Evolutionary conservation across 2,113 vertebrate genomes (phyloP).

Genomic region (Sinocyclocheilus maitianheensis): DNA sequence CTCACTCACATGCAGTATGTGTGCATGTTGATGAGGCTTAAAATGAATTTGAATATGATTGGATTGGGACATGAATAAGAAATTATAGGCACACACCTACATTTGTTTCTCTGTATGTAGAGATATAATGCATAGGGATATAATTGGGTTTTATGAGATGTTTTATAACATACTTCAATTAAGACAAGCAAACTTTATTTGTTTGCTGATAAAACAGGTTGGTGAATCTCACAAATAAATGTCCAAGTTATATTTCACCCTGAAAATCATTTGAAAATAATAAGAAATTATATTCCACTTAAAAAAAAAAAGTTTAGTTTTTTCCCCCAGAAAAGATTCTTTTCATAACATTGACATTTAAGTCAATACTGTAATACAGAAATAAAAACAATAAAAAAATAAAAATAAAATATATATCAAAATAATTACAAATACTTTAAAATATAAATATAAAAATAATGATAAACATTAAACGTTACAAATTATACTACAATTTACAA

Average conservation of each 20-base stretch:
- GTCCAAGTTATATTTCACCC: neutral
- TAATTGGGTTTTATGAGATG: neutral
- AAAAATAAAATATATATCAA: neutral
- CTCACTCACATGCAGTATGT: constrained; percentile 2
- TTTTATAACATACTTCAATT: neutral
- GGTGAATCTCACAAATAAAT: neutral
- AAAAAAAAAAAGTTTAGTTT: neutral
- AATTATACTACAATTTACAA: neutral
- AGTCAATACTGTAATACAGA: neutral
- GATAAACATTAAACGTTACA: neutral
- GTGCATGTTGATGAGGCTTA: neutral
- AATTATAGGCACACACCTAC: neutral
- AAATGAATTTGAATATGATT: neutral
- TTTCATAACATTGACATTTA: neutral
- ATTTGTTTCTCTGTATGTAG: neutral
- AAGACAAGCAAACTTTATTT: neutral
- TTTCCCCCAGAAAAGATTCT: neutral
- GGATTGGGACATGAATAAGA: neutral
- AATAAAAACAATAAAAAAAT: neutral
- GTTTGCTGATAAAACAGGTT: neutral
- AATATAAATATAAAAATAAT: neutral
- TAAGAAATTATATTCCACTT: neutral
- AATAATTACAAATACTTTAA: neutral
- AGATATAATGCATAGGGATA: neutral
- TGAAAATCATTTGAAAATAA: neutral